These are phyloP conservation scores for Drosophila pruinosa DNA, from an alignment of 1,140 invertebrate species.

Conservation along the genomic window DNA sequence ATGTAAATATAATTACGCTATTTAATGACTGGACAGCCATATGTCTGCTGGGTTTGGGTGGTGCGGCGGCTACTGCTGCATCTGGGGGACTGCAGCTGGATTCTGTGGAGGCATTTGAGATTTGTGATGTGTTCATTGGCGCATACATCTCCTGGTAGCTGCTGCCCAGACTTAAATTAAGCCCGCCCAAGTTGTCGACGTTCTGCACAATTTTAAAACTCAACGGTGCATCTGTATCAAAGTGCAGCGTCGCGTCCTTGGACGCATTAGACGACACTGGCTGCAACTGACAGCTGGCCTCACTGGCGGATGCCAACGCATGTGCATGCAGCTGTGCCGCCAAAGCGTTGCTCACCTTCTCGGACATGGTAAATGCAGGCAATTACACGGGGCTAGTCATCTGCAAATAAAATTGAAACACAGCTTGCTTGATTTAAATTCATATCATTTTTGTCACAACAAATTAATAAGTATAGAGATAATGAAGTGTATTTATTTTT, in stretches of 20 bases:
- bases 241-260: constrained; percentile 48
- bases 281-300: constrained; percentile 20
- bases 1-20: constrained; percentile 43
- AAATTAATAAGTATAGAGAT: no score
- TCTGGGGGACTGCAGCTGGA: constrained; percentile 67
- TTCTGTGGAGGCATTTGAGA: constrained; percentile 77
- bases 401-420: constrained; percentile 3
- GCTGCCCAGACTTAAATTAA: constrained; percentile 21
- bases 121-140: constrained; percentile 82
- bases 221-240: constrained; percentile 63
- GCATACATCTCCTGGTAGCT: constrained; percentile 73
- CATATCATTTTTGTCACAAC: neutral
- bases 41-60: constrained; percentile 67
- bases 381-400: constrained; percentile 26
- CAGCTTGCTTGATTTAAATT: neutral
- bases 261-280: constrained; percentile 15
- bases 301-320: constrained; percentile 45
- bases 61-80: constrained; percentile 8
- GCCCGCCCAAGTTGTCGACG: constrained; percentile 54
- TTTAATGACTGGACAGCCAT: constrained; percentile 73
- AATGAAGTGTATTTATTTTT: no score
- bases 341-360: constrained; percentile 64
- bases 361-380: constrained; percentile 45
- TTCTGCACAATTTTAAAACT: constrained; percentile 75
- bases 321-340: constrained; percentile 63